These are phyloP conservation scores for Mnemiopsis leidyi DNA, from an alignment of 37 sponge, comb jelly and placozoan species.

Conservation along the genomic window DNA sequence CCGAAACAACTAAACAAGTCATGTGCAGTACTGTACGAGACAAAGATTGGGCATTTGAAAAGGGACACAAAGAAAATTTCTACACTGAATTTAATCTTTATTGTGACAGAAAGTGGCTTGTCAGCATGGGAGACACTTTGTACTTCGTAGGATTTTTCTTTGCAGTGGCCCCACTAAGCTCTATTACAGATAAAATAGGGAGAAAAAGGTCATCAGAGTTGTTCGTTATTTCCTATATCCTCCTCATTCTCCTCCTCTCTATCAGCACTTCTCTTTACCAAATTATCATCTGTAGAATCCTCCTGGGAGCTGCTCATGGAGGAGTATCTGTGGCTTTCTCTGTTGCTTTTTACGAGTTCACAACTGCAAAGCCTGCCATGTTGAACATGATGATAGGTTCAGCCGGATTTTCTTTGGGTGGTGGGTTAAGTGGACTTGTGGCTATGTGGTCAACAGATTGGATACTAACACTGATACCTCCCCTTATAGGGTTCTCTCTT, in stretches of 20 bases:
- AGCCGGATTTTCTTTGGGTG: conserved; percentile 35
- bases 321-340: not conserved
- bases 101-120: conserved; percentile 41
- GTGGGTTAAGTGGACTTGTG: conserved; percentile 10
- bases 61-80: not conserved
- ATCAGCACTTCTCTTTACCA: not conserved
- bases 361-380: not conserved
- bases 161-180: not conserved
- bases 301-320: conserved; percentile 31
- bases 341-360: not conserved
- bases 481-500: not conserved
- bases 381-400: not conserved
- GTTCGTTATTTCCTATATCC: not conserved
- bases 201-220: not conserved
- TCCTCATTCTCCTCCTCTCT: not conserved
- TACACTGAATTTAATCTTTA: conserved; percentile 35
- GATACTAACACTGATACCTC: conserved; percentile 7
- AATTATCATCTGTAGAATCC: not conserved
- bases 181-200: not conserved
- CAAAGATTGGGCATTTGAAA: not conserved
- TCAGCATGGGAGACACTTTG: not conserved
- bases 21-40: not conserved
- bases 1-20: not conserved
- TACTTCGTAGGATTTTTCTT: conserved; percentile 45
- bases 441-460: conserved; percentile 18